These are phyloP conservation scores for Gastrophryne carolinensis DNA, from an alignment of 2,797 vertebrate species.

Conservation along the genomic window DNA sequence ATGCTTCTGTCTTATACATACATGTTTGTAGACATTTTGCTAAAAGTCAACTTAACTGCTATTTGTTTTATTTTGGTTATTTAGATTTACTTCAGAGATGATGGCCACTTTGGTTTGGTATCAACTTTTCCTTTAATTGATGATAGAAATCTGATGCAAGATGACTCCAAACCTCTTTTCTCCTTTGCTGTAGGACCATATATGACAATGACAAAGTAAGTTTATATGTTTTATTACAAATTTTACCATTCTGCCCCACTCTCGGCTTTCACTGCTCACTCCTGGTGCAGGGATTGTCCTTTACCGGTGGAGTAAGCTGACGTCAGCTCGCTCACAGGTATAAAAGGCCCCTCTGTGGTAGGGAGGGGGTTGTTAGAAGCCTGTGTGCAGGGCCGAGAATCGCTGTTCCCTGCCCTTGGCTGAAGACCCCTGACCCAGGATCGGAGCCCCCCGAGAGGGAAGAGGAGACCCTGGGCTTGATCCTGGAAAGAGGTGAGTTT, in stretches of 20 bases:
- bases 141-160: slow-evolving; percentile 73
- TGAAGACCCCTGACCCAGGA: too few relatives aligned
- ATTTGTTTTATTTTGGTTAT: slow-evolving; percentile 37
- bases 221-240: not conserved
- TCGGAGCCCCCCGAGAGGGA: too few relatives aligned
- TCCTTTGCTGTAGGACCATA: slow-evolving; percentile 73
- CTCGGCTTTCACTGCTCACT: too few relatives aligned
- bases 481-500: too few relatives aligned
- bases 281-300: too few relatives aligned
- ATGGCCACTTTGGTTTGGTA: slow-evolving; percentile 63
- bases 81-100: slow-evolving; percentile 71
- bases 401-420: too few relatives aligned
- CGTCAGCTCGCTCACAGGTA: too few relatives aligned
- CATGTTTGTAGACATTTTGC: not conserved
- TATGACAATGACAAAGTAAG: slow-evolving; percentile 82
- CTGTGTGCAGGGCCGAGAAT: too few relatives aligned
- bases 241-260: not conserved
- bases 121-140: slow-evolving; percentile 74
- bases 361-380: too few relatives aligned
- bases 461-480: too few relatives aligned
- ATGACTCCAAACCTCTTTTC: slow-evolving; percentile 72
- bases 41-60: not conserved
- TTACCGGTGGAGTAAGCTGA: too few relatives aligned
- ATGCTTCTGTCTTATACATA: not conserved
- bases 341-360: too few relatives aligned